A percentile compares a stretch with the other conserved stretches of the same genome.
Conservation (phyloP, 1,140 invertebrate species). For the Drosophila murphyi region DNA sequence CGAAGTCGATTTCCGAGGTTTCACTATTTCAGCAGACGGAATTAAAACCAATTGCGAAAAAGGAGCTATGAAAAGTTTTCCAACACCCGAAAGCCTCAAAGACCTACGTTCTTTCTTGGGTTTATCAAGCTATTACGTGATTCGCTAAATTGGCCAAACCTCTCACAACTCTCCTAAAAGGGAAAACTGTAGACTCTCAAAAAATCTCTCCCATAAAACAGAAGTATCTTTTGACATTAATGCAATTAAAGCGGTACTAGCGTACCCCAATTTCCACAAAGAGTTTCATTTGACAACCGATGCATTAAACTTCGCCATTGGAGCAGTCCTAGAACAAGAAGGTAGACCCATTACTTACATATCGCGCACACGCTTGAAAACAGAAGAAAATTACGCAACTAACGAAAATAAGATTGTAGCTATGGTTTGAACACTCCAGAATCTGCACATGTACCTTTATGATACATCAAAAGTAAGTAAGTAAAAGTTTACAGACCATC, state of each 20-base stretch:
- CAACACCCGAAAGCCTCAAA: too few species aligned
- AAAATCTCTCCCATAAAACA: too few species aligned
- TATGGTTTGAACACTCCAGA: neutral
- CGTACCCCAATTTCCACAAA: neutral
- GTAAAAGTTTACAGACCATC: neutral
- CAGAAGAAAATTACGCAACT: neutral
- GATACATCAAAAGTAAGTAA: neutral
- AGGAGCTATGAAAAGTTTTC: too few species aligned
- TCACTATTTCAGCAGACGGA: too few species aligned
- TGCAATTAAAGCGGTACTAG: neutral
- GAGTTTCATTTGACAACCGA: slow-evolving; percentile 10
- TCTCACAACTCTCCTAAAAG: too few species aligned
- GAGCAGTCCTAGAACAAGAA: neutral
- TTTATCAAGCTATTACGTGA: too few species aligned
- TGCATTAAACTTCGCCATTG: neutral
- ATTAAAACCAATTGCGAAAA: too few species aligned
- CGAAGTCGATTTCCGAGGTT: too few species aligned
- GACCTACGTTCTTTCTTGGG: too few species aligned
- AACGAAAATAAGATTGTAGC: neutral
- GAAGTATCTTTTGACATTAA: too few species aligned
- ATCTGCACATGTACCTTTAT: neutral
- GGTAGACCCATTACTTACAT: neutral
- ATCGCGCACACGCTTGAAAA: neutral
- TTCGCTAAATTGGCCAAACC: too few species aligned
- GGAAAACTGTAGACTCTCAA: too few species aligned